Evolutionary conservation across 2,797 vertebrate genomes (phyloP), one percentile per base, ranked within the genome.

Genomic region (Amblyraja radiata): DNA sequence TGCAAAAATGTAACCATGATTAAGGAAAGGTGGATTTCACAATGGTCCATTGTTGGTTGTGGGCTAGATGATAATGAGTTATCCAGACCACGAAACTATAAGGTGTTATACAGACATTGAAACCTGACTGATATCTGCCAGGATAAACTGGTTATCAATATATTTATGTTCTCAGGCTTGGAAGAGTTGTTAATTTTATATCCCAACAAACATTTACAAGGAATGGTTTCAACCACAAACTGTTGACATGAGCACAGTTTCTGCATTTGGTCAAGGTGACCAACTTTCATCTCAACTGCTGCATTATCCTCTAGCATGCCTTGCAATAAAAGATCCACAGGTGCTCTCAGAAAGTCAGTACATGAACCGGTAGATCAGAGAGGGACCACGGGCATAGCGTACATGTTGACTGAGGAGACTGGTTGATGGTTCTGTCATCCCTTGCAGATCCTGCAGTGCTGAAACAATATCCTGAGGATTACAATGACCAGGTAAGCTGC

Each of bases 391-490:
- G 32, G 11, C 25, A 46, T 2, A 74, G 68, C 16, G 83, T 86
- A n/a, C 54, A 90, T 88, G 39, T 16, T 28, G 16, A 0, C 28
- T 2, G 0, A 25, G 28, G 3, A 65, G 65, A 68, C 13, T 2
- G 4, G 28, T 25, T 93, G 11, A 46, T 1, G 6, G 36, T 6
- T 93, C 88, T 93, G 14, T 93, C 93, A 61, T 77, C 65, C 93
- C 32, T 93, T 32, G 1, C 95, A 98, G 98, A 98, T 95, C 97
- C 98, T 88, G 95, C 90, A 21, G 94, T 98, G 54, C 94, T 96
- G 93, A 95, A 97, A 93, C 97, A 97, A 93, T 98, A 97, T 93
- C 98, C 98, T 93, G 96, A 96, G 36, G 97, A 98, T 94, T 97
- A 97, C 94, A 95, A 93, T 93, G 97, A 98, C 94, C 97, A 98